phyloP scores from a whole-genome alignment of 2,888 invertebrate species.

The Hydriomena furcata region DNA sequence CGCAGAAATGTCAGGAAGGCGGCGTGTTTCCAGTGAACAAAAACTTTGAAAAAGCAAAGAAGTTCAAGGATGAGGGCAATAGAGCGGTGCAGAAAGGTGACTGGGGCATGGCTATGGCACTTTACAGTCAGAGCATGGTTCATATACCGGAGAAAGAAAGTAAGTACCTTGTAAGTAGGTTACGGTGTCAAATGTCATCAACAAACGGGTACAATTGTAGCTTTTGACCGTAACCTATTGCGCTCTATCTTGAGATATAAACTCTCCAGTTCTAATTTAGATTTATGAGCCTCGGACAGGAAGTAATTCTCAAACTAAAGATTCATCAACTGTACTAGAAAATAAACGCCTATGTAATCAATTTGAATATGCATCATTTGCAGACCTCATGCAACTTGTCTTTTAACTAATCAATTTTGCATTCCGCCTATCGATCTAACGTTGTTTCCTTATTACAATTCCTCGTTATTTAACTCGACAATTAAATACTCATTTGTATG shows the following conservation, averaged over 20 bases:
- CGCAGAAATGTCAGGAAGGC: constrained; percentile 58
- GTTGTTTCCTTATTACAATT: constrained; percentile 24
- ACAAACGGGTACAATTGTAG: constrained; percentile 18
- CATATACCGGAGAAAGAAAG: constrained; percentile 87
- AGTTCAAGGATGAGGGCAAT: constrained; percentile 88
- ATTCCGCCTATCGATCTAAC: constrained; percentile 6
- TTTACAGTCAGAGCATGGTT: constrained; percentile 88
- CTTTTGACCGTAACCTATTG: constrained; percentile 7
- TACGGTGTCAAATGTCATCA: constrained; percentile 37
- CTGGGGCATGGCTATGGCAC: constrained; percentile 86
- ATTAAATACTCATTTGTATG: constrained; percentile 24
- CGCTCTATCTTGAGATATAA: neutral
- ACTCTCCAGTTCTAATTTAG: constrained; percentile 10
- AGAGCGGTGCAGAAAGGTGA: constrained; percentile 88
- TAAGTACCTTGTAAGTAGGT: constrained; percentile 70
- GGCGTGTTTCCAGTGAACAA: constrained; percentile 78
- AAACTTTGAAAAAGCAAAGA: constrained; percentile 82
- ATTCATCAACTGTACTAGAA: too few relatives aligned
- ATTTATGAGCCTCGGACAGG: constrained; percentile 10
- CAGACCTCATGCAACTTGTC: neutral
- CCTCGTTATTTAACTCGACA: constrained; percentile 16
- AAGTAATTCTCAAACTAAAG: too few relatives aligned
- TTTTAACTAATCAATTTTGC: constrained; percentile 19
- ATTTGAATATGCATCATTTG: neutral
- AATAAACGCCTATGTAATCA: too few relatives aligned